Evolutionary conservation across 2,113 vertebrate species (phyloP), one percentile per base, ranked within the genome.

Genomic region (Psammodynastes pulverulentus): DNA sequence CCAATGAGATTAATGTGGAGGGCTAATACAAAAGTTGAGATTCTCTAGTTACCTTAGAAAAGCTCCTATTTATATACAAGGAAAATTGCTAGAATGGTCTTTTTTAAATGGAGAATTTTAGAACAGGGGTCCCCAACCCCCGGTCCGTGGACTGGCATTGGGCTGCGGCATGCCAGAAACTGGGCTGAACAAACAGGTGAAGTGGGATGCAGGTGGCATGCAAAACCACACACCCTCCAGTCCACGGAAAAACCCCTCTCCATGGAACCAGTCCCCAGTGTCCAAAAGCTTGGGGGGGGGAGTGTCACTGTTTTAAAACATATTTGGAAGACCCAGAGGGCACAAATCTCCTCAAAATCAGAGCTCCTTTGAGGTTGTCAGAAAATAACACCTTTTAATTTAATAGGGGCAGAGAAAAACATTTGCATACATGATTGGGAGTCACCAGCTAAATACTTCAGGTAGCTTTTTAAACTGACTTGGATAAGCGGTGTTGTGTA

Each of bases 51-150:
- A 12, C 45, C 5, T n/a, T 9, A 29, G 84, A 26, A 29, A 92
- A 94, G 45, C 9, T 86, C 5, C 4, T 67, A n/a, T 93, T 95
- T 89, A 84, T 3, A 48, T 90, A n/a, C 15, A 49, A 49, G 49
- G 45, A n/a, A 67, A n/a, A 67, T 17, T 90, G 29, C n/a, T 88
- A 13, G 49, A 4, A 86, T 56, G 4, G 9, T 19, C 46, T 2
- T 49, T 51, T 86, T 84, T 52, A 53, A 52, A 39, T 88, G 15
- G 0, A 26, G 84, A 21, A 84, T 85, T 85, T 9, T 45, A 87
- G 46, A 51, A 19, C 4, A 52, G 52, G 52, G 52, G 1, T 52
- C 17, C 17, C 4, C 52, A 52, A 13, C 17, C 17, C 52, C 52
- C 17, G 52, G 17, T 52, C 13, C 4, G 52, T 52, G 52, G 17